Conservation (phyloP, 2,113 vertebrate genomes). For the Austrofundulus limnaeus region DNA sequence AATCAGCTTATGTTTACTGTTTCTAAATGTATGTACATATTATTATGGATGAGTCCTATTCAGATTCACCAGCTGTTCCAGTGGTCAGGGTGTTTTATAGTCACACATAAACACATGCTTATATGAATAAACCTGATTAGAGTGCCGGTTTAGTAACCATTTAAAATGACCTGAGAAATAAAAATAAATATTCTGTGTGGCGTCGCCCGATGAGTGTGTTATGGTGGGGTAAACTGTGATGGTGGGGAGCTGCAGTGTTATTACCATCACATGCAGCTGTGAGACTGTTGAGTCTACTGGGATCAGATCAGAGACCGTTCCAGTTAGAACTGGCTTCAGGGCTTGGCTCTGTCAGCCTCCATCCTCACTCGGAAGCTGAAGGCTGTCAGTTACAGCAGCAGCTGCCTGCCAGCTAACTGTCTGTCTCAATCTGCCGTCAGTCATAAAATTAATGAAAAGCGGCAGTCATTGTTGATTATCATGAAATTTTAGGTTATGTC, state of each 20-base stretch:
- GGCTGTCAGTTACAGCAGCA: constrained; percentile 2
- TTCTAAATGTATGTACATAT: too few relatives aligned
- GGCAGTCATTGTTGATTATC: too few relatives aligned
- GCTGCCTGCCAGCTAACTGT: neutral
- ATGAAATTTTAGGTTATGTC: too few relatives aligned
- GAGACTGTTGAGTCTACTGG: constrained; percentile 10
- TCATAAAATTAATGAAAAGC: neutral
- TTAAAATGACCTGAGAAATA: too few relatives aligned
- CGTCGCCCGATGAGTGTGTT: neutral
- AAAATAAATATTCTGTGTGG: too few relatives aligned
- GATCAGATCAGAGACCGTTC: constrained; percentile 45
- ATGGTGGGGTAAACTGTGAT: constrained; percentile 5
- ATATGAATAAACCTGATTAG: too few relatives aligned
- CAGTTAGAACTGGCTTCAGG: constrained; percentile 42
- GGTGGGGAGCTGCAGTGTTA: constrained; percentile 1
- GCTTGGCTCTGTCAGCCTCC: constrained; percentile 24
- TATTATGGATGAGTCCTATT: too few relatives aligned
- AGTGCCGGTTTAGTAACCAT: too few relatives aligned
- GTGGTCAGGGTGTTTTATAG: too few relatives aligned
- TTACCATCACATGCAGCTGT: constrained; percentile 1
- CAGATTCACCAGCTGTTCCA: too few relatives aligned
- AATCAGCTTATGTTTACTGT: too few relatives aligned
- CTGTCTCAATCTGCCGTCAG: neutral
- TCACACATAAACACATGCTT: too few relatives aligned
- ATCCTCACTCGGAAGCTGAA: constrained; percentile 11